Percentiles rank a stretch among this genome's conserved stretches.
Evolutionary conservation across 2,797 vertebrate genomes (phyloP).

Genomic region (Enteromius radiatus): DNA sequence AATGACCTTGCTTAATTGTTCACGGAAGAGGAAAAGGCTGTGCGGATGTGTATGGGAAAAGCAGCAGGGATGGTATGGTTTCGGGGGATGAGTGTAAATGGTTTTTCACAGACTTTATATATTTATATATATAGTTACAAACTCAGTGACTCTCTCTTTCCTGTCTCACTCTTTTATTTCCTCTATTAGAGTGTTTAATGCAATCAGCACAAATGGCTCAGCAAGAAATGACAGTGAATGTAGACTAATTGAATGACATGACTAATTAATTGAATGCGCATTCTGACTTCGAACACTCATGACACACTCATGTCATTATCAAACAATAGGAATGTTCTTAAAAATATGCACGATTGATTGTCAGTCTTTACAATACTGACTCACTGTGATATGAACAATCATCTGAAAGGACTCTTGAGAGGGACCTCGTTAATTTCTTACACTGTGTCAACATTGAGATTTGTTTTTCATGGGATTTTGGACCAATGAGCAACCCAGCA

Average conservation of each 20-base stretch:
- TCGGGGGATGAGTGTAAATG: conserved; percentile 28
- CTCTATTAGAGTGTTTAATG: conserved; percentile 2
- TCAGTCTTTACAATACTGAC: conserved; percentile 18
- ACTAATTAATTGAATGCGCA: conserved; percentile 26
- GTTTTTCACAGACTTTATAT: conserved; percentile 12
- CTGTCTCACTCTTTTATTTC: not conserved
- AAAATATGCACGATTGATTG: conserved; percentile 28
- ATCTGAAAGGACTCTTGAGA: conserved; percentile 22
- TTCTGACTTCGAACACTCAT: conserved; percentile 26
- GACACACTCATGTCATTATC: conserved; percentile 25
- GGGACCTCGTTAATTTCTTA: not conserved
- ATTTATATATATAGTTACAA: not conserved
- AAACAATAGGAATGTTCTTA: conserved; percentile 35
- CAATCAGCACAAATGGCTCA: conserved; percentile 25
- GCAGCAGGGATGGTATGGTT: conserved; percentile 48
- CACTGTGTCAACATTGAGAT: not conserved
- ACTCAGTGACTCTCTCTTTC: not conserved
- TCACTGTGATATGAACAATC: conserved; percentile 22
- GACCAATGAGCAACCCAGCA: not conserved
- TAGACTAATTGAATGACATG: conserved; percentile 3
- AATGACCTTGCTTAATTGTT: conserved; percentile 53
- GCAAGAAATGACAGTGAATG: conserved; percentile 4
- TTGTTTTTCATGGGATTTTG: not conserved
- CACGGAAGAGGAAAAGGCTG: not conserved
- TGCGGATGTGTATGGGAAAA: conserved; percentile 58